Evolutionary conservation across 2,888 invertebrate genomes (phyloP), one percentile per base, ranked within the genome.

Genomic region (Diarsia rubi): DNA sequence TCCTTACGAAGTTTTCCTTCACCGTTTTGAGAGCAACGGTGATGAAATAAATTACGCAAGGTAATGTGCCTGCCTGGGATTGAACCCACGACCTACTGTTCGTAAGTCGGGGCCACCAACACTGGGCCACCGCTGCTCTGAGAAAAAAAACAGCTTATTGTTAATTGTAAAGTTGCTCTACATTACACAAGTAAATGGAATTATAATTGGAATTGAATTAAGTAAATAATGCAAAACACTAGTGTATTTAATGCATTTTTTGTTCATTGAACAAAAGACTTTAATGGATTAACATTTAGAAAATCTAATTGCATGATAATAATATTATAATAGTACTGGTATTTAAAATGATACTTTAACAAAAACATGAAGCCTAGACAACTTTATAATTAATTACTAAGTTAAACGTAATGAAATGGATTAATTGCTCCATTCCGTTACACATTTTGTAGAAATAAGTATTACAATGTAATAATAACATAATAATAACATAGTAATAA

Each of bases 371-470:
- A 63, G 1, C 3, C 0, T 59, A 37, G 19, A 76, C 52, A 67
- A 63, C 69, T 59, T 62, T 63, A 68, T 47, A 57, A 64, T 31
- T 67, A 42, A 45, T n/a, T 54, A 3, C 21, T 27, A 31, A 62
- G 2, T 49, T 42, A 19, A 31, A 45, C 31, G 44, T 67, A 31
- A 69, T 24, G 21, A 52, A 69, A 76, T 19, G 54, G n/a, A 66
- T 62, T 42, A 44, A 64, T 14, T 27, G n/a, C 19, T 52, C 12
- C 24, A 31, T 65, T 49, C 27, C 3, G 31, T 70, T 21, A 45
- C 19, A 57, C 9, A 8, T n/a, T 27, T 57, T 27, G 57, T 27
- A 9, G 8, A 19, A 57, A 16, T 27, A 24, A 27, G 16, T 54
- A 54, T n/a, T n/a, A n/a, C n/a, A n/a, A n/a, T n/a, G n/a, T n/a